Base-by-base conservation (phyloP, 2,888 invertebrate genomes). In the Latrodectus hesperus region DNA sequence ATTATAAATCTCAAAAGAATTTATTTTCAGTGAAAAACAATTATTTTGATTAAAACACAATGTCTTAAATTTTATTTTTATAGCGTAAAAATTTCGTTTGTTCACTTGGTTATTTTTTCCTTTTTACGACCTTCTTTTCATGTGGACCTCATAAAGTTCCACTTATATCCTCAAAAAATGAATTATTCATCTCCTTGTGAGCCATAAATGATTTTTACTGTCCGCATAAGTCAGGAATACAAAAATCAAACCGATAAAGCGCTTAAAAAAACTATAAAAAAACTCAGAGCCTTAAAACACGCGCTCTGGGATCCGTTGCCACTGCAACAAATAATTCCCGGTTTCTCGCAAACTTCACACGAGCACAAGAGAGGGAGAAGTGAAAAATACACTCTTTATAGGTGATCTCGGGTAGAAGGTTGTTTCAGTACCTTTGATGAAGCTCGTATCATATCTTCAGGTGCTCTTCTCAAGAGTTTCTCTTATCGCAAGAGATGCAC, bases 241-340 rank as follows among this genome's bases (percentile, higher is more conserved):
- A 87, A 82, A 87, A 87, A 87, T 81, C 81, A 82, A 87, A 87
- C 81, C 86, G 81, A 87, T 87, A 87, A 87, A 82, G 67, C 81
- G 81, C 86, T 87, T 87, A 87, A 87, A 87, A 87, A 87, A 87
- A 55, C 76, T 80, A 87, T 87, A 87, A 87, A 87, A 84, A 81
- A 77, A 75, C 70, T 67, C 65, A 73, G 60, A 53, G 10, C 26
- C 73, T 51, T 68, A 64, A 60, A 80, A 75, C 85, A 55, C 71
- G 70, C 81, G 77, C 67, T 64, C 17, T 26, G 86, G 86, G 81
- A 86, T 81, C 72, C 77, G 86, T 86, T 86, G 80, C 85, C 85
- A 75, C 80, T 76, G 65, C 64, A 80, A 52, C 72, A 72, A 81
- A 87, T 87, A 87, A 87, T 87, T 87, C 77, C 73, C 68, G 78